Base-by-base conservation (phyloP, 1,140 invertebrate species). In the Heliconius melpomene region DNA sequence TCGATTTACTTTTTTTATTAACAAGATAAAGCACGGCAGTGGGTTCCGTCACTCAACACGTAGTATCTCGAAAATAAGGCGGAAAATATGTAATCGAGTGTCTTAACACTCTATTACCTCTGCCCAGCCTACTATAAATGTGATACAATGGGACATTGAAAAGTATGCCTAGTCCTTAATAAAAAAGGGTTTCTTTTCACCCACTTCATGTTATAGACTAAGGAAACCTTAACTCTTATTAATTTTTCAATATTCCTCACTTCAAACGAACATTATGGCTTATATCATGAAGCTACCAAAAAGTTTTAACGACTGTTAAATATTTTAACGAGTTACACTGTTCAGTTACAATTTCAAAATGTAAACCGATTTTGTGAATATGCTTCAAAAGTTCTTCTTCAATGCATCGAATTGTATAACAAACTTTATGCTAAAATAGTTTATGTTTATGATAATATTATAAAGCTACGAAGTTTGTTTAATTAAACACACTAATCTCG, bases 261-360 rank as follows among this genome's bases (percentile, higher is more conserved):
- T 26, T 66, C 16, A 29, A 66, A 13, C 11, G 8, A 66, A 1
- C 60, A 66, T 66, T 23, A 32, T 32, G 32, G 32, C 5, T 32
- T 32, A 60, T 60, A 60, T 60, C n/a, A 60, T 23, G n/a, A 23
- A 26, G 57, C 57, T 60, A 66, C 23, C 60, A 26, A 66, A 66
- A 66, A 66, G 60, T 66, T 66, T 66, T 66, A 26, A 66, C 60
- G 60, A 29, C 23, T 66, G 60, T 66, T 66, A 66, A 3, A 66
- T 66, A 66, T 66, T 66, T 66, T 66, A 66, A 66, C 60, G 60
- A 66, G 60, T 29, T 66, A 66, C 60, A 29, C 26, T 66, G 60
- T 66, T 66, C 23, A 66, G 26, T 66, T 66, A 66, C 60, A 66
- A 66, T 26, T 66, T 29, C 23, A 26, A 66, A 66, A 66, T 66